Evolutionary conservation across 2,797 vertebrate species (phyloP).

Genomic region (Acrossocheilus fasciatus): DNA sequence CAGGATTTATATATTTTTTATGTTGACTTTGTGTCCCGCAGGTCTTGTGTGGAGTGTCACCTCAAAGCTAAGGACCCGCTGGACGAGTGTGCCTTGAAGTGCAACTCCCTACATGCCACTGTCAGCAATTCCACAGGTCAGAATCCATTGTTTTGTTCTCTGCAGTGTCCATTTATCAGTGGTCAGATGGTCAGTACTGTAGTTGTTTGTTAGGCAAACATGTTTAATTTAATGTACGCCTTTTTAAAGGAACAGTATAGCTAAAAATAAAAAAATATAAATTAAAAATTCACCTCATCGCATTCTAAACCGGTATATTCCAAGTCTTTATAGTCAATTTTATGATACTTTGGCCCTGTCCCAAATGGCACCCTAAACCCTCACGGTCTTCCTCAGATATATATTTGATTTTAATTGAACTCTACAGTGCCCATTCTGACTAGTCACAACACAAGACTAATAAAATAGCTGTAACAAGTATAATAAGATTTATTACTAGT

Average conservation of each 20-base stretch:
- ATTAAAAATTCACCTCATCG: neutral
- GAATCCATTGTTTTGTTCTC: conserved; percentile 47
- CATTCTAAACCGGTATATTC: neutral
- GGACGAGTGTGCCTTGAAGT: conserved; percentile 84
- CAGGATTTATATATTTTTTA: conserved; percentile 64
- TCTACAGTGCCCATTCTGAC: too few relatives aligned
- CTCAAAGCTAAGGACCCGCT: conserved; percentile 78
- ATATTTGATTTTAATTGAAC: too few relatives aligned
- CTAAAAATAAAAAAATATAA: neutral
- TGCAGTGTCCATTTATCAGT: neutral
- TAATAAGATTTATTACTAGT: neutral
- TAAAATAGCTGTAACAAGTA: neutral
- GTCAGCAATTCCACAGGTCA: conserved; percentile 87
- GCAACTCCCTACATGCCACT: conserved; percentile 81
- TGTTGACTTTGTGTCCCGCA: conserved; percentile 69
- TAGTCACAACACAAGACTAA: neutral
- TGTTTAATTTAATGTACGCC: neutral
- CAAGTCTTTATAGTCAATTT: neutral
- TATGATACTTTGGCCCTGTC: neutral
- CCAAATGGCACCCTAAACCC: too few relatives aligned
- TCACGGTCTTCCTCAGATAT: too few relatives aligned
- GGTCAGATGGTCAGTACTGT: neutral
- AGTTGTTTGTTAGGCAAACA: conserved; percentile 15
- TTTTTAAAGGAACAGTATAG: neutral
- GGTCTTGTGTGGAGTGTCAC: conserved; percentile 93